A percentile compares a stretch with the other conserved stretches of the same genome.
Evolutionary conservation across 2,888 invertebrate genomes (phyloP).

Genomic region (Tetanocera ferruginea): DNA sequence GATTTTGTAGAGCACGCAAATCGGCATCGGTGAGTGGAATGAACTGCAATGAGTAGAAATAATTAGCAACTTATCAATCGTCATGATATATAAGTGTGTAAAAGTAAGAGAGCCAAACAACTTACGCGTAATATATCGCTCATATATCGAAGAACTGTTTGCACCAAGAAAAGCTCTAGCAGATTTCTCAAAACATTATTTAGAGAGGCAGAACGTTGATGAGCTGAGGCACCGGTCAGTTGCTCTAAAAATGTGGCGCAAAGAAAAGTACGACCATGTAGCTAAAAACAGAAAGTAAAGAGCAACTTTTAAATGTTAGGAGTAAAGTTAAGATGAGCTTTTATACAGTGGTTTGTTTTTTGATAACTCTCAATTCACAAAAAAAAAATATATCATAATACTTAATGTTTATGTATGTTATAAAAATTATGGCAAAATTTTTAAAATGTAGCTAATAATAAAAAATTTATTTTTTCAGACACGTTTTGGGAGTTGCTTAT

Average conservation of each 20-base stretch:
- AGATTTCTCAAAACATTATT: conserved; percentile 77
- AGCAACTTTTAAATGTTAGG: background rate
- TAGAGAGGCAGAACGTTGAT: conserved; percentile 74
- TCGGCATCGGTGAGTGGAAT: conserved; percentile 50
- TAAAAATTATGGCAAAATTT: too few species aligned
- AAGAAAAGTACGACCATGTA: conserved; percentile 86
- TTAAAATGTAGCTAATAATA: too few species aligned
- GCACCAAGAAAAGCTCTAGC: conserved; percentile 82
- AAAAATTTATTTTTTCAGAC: too few species aligned
- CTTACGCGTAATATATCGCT: conserved; percentile 85
- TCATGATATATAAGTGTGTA: background rate
- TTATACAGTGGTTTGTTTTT: too few species aligned
- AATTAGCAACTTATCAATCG: background rate
- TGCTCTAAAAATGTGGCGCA: conserved; percentile 82
- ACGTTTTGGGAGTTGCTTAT: too few species aligned
- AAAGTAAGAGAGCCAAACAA: conserved; percentile 32
- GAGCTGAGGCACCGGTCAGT: conserved; percentile 74
- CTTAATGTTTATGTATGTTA: too few species aligned
- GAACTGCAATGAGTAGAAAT: conserved; percentile 55
- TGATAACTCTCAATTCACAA: too few species aligned
- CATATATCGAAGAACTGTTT: conserved; percentile 77
- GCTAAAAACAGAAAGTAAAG: conserved; percentile 71
- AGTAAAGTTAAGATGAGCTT: background rate
- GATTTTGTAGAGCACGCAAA: conserved; percentile 73
- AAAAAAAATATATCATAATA: too few species aligned